Evolutionary conservation across 2,888 invertebrate species (phyloP), one percentile per base, ranked within the genome.

Genomic region (Margaritifera margaritifera): DNA sequence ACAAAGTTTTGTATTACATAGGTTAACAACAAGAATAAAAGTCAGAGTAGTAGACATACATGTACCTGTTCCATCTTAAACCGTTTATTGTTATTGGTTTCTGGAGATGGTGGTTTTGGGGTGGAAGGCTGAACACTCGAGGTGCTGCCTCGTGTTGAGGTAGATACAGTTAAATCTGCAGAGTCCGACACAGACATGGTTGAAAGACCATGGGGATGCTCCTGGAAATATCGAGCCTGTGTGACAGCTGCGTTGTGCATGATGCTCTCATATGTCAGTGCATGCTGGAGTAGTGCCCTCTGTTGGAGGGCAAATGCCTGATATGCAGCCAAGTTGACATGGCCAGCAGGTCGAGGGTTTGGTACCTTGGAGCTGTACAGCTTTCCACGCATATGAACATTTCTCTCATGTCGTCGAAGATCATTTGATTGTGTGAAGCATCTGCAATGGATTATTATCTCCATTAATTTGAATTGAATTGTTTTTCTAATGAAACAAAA

Each of bases 351-450:
- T 50, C 76, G 68, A 18, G 72, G 71, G 8, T 62, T 51, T 8
- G 75, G 79, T 27, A 75, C 79, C 68, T 83, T 80, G 75, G 84
- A 85, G 69, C 82, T 84, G 72, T 81, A 81, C 8, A 85, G 67
- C 71, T 86, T 86, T 18, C 84, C 84, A 27, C 85, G 80, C 86
- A 85, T 85, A 78, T 86, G 86, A 11, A 86, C 86, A 73, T 86
- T 86, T 42, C 86, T 75, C 69, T 86, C 85, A 69, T 86, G 86
- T 31, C 86, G 79, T 31, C 85, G 74, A 31, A 86, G 75, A 72
- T 86, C 85, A 74, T 86, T 86, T 24, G 84, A 85, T 77, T 86
- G 86, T 24, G 85, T 86, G 71, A 86, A 86, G 68, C 85, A 84
- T 61, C 86, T 80, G 75, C 77, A 76, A 75, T 22, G 31, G 76